Base-by-base conservation (phyloP, 1,140 invertebrate genomes). In the Lepidurus apus region DNA sequence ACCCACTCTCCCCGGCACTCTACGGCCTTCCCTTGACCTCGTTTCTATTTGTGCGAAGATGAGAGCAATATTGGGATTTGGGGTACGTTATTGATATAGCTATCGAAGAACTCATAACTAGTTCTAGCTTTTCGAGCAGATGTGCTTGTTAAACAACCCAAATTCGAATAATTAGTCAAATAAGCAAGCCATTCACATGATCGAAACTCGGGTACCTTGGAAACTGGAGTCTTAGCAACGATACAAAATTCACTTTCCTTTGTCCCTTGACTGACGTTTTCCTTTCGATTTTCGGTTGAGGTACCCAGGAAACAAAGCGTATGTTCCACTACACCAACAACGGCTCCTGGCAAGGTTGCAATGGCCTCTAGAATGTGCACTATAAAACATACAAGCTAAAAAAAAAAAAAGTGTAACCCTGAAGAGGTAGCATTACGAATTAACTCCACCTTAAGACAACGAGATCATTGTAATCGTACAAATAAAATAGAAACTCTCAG, bases 241-340 rank as follows among this genome's bases (percentile, higher is more conserved):
- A 65, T 65, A n/a, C 6, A 65, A 65, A 65, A 65, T 65, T 65
- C 53, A 65, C 53, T 65, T 65, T 65, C 53, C 53, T 65, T 65
- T 65, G 53, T 65, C 34, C 34, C 34, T 34, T 3, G 34, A 34
- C 34, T 34, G 34, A 34, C 34, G 34, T 65, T 7, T 17, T 1
- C 17, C 17, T 13, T 65, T 11, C 53, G 53, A 65, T 65, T 21
- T 65, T n/a, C 53, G 53, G 17, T 65, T 21, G 9, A 65, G 13
- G 17, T 65, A 65, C 53, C 53, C 53, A 65, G 53, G 53, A 65
- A 65, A 65, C 53, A 65, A 65, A 7, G 21, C 53, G 1, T n/a
- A 21, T 65, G 34, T 65, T 65, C 53, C 53, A 11, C 53, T n/a
- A 65, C 53, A 65, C 17, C 53, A 65, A 7, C 17, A 65, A 65